Evolutionary conservation across 1,140 invertebrate genomes (phyloP).

Genomic region (Stegodyphus dumicola): DNA sequence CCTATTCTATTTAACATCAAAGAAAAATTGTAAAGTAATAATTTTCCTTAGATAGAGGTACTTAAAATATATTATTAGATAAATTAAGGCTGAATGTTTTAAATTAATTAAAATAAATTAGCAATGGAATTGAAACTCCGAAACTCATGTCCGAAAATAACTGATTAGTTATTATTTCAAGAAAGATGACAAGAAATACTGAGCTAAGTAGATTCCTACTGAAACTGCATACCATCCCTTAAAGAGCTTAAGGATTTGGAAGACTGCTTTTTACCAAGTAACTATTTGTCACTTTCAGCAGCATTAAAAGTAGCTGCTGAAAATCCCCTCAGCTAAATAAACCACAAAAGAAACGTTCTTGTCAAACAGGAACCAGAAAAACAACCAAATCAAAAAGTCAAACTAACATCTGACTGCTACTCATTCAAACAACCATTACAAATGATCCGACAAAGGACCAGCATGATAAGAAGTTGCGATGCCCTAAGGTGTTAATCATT

Average conservation of each 20-base stretch:
- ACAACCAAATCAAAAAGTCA: constrained; percentile 28
- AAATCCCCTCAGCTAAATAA: constrained; percentile 33
- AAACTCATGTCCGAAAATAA: too few relatives aligned
- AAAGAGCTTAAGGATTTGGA: not conserved
- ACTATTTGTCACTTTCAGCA: constrained; percentile 50
- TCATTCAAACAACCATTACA: constrained; percentile 50
- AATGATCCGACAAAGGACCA: constrained; percentile 41
- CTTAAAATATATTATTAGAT: too few relatives aligned
- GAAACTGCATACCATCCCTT: too few relatives aligned
- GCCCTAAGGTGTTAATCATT: constrained; percentile 32
- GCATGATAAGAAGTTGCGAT: constrained; percentile 31
- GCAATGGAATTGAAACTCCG: too few relatives aligned
- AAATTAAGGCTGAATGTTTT: too few relatives aligned
- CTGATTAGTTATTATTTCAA: too few relatives aligned
- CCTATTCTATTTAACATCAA: too few relatives aligned
- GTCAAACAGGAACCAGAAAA: constrained; percentile 47
- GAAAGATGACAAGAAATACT: too few relatives aligned
- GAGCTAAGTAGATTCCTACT: too few relatives aligned
- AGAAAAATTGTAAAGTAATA: too few relatives aligned
- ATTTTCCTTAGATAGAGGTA: too few relatives aligned
- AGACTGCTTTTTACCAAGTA: constrained; percentile 7
- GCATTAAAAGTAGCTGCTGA: constrained; percentile 40
- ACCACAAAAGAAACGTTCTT: constrained; percentile 32
- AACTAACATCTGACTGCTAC: not conserved
- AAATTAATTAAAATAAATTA: too few relatives aligned